A percentile compares a stretch with the other conserved stretches of the same genome.
These are phyloP conservation scores for Mamestra brassicae DNA, from an alignment of 2,888 invertebrate genomes.

Conservation along the genomic window DNA sequence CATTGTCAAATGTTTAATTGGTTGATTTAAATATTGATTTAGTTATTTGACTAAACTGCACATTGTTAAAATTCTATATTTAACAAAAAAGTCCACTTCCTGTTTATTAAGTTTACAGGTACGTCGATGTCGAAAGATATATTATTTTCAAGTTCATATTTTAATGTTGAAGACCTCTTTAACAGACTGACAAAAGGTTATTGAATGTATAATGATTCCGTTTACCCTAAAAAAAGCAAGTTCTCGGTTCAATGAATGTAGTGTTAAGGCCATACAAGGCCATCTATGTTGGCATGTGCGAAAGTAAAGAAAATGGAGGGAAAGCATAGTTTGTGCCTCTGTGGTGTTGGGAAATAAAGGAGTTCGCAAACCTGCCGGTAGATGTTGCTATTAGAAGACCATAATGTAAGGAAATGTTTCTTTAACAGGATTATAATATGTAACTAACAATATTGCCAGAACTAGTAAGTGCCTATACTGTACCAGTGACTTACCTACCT, in stretches of 20 bases:
- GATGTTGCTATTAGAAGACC: slow-evolving; percentile 38
- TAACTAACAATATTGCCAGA: not conserved
- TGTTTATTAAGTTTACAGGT: not conserved
- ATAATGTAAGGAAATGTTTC: rapidly evolving
- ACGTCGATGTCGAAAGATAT: not conserved
- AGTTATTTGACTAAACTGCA: not conserved
- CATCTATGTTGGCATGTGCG: slow-evolving; percentile 43
- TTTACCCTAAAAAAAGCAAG: not conserved
- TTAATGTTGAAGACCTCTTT: too few species aligned
- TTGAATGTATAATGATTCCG: not conserved
- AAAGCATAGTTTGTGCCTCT: not conserved
- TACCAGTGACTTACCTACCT: not conserved
- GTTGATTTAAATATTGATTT: not conserved
- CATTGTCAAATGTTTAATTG: not conserved
- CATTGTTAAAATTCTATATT: not conserved
- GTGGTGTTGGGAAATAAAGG: not conserved
- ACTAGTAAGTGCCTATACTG: not conserved
- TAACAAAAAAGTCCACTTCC: not conserved
- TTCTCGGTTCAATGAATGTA: not conserved
- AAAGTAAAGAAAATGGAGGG: slow-evolving; percentile 16
- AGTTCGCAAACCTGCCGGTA: slow-evolving; percentile 44
- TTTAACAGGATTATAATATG: not conserved
- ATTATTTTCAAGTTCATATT: not conserved
- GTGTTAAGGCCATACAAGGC: slow-evolving; percentile 2
- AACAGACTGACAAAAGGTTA: not conserved